Percentiles rank a stretch among this genome's conserved stretches.
phyloP scores from a whole-genome alignment of 2,888 invertebrate species.

The Cryptus viduatorius region DNA sequence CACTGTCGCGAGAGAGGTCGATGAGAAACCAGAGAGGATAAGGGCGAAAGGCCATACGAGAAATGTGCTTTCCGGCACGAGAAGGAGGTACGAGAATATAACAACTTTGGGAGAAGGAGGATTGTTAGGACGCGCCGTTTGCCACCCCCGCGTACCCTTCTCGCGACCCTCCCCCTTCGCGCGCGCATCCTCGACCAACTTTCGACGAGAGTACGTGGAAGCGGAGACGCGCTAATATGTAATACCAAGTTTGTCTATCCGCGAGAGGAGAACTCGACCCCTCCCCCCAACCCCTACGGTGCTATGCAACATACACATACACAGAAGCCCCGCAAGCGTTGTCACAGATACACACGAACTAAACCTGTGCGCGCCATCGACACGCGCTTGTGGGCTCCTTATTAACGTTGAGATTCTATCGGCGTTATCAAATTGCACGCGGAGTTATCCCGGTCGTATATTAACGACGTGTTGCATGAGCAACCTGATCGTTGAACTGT shows the following conservation, averaged over 20 bases:
- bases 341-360: constrained; percentile 13
- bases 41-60: constrained; percentile 43
- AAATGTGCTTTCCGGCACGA: constrained; percentile 43
- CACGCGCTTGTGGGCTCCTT: neutral
- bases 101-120: constrained; percentile 55
- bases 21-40: constrained; percentile 4
- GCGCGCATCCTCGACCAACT: constrained; percentile 41
- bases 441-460: constrained; percentile 1
- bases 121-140: constrained; percentile 55
- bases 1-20: constrained; percentile 15
- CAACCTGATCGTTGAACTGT: constrained; percentile 12
- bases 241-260: constrained; percentile 68
- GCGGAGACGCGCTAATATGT: constrained; percentile 67
- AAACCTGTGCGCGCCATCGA: neutral
- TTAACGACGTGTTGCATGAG: constrained; percentile 48
- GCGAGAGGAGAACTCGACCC: constrained; percentile 4
- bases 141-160: constrained; percentile 2
- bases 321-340: constrained; percentile 27
- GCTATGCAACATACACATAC: constrained; percentile 42
- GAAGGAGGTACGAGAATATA: constrained; percentile 48
- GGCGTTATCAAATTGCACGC: constrained; percentile 57
- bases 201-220: constrained; percentile 65
- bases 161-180: neutral
- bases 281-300: neutral
- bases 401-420: constrained; percentile 60